phyloP scores from a whole-genome alignment of 1,140 invertebrate genomes.

The Lethocerus indicus region DNA sequence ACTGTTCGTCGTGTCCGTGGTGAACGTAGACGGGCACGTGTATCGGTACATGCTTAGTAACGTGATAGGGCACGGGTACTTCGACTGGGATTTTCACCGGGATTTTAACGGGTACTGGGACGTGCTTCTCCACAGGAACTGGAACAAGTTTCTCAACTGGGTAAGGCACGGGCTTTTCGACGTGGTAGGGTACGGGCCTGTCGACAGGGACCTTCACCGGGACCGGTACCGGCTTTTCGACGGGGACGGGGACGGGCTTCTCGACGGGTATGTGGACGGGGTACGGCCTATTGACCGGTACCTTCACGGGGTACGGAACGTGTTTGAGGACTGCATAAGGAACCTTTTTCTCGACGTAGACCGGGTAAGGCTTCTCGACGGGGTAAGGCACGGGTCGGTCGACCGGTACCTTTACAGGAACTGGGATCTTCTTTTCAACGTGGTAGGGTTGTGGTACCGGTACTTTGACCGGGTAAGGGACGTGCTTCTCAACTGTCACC shows the following conservation, averaged over 20 bases:
- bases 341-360: conserved; percentile 19
- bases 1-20: not conserved
- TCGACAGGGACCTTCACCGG: conserved; percentile 35
- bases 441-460: conserved; percentile 23
- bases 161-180: conserved; percentile 18
- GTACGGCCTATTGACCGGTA: conserved; percentile 40
- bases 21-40: conserved; percentile 6
- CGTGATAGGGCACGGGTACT: conserved; percentile 50
- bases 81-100: conserved; percentile 57
- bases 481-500: conserved; percentile 15
- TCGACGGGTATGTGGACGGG: conserved; percentile 31
- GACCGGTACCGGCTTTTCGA: conserved; percentile 36
- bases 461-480: conserved; percentile 29
- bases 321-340: conserved; percentile 53
- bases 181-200: not conserved
- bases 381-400: conserved; percentile 34
- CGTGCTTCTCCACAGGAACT: conserved; percentile 45
- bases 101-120: conserved; percentile 45
- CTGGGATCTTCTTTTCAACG: conserved; percentile 41
- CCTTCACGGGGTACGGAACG: conserved; percentile 48
- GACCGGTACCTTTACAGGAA: conserved; percentile 32
- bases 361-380: conserved; percentile 22
- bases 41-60: conserved; percentile 6
- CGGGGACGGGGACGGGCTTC: conserved; percentile 32
- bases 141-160: conserved; percentile 37